Evolutionary conservation across 1,140 invertebrate genomes (phyloP).

Genomic region (Planococcus citri): DNA sequence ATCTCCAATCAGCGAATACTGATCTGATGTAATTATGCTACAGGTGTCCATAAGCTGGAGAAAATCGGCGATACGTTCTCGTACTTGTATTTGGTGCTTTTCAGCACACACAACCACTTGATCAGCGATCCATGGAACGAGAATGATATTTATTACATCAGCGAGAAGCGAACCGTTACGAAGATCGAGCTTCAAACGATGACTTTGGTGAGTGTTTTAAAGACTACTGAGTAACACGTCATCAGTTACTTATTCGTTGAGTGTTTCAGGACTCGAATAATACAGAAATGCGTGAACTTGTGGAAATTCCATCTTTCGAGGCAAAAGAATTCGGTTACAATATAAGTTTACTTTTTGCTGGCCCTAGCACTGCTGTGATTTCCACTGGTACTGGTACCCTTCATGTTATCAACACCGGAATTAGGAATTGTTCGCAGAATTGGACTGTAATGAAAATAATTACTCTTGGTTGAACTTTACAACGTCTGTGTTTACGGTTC

Average conservation of each 20-base stretch:
- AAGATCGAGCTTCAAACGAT: not conserved
- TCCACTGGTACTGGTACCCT: not conserved
- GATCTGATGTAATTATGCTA: not conserved
- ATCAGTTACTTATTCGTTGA: not conserved
- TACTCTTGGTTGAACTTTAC: too few relatives aligned
- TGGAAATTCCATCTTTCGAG: not conserved
- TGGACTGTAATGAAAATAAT: not conserved
- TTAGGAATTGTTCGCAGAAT: not conserved
- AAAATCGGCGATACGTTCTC: constrained; percentile 1
- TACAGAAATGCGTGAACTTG: not conserved
- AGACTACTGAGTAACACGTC: not conserved
- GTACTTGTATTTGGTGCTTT: not conserved
- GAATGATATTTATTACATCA: constrained; percentile 5
- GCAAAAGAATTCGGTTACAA: not conserved
- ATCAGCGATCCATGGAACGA: not conserved
- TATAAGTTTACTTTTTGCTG: not conserved
- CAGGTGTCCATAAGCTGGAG: not conserved
- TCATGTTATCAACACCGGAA: not conserved
- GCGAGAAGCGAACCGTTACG: not conserved
- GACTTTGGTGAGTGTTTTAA: not conserved
- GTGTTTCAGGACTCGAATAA: not conserved
- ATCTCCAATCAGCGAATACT: too few relatives aligned
- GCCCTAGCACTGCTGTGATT: not conserved
- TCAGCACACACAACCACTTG: not conserved
- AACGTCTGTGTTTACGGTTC: not conserved